phyloP scores from a whole-genome alignment of 92 coral and sea anemone species.

The Phenganax marumi region DNA sequence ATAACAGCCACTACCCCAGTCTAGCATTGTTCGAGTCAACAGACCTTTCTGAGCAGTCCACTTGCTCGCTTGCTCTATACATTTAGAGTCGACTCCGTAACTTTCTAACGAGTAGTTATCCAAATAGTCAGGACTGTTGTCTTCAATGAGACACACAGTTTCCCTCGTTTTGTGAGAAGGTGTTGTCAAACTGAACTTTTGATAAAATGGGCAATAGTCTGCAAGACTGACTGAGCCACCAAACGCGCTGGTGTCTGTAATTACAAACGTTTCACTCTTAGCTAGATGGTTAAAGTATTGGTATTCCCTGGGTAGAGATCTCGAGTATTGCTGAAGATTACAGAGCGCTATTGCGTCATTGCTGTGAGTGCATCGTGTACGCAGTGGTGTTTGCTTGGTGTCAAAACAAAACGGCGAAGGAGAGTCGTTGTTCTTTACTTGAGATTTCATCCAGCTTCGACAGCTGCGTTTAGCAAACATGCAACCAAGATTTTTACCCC shows the following conservation, averaged over 20 bases:
- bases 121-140: constrained; percentile 65
- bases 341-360: constrained; percentile 87
- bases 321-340: constrained; percentile 73
- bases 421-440: constrained; percentile 55
- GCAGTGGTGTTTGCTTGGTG: constrained; percentile 79
- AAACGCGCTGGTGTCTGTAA: constrained; percentile 73
- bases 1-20: constrained; percentile 99
- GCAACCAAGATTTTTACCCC: constrained; percentile 92
- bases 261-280: constrained; percentile 53
- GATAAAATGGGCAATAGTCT: constrained; percentile 94
- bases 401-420: constrained; percentile 85
- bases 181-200: constrained; percentile 83
- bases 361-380: constrained; percentile 96
- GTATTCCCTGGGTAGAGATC: constrained; percentile 68
- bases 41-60: constrained; percentile 85
- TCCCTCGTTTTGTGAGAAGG: constrained; percentile 73
- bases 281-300: constrained; percentile 91
- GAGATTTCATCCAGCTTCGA: constrained; percentile 91
- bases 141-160: constrained; percentile 76
- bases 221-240: constrained; percentile 97
- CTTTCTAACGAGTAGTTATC: constrained; percentile 88
- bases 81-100: constrained; percentile 70
- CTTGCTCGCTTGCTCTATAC: constrained; percentile 77
- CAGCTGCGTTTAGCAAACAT: constrained; percentile 86
- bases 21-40: constrained; percentile 90